Evolutionary conservation across 2,113 vertebrate species (phyloP).

Genomic region (Heptranchias perlo): DNA sequence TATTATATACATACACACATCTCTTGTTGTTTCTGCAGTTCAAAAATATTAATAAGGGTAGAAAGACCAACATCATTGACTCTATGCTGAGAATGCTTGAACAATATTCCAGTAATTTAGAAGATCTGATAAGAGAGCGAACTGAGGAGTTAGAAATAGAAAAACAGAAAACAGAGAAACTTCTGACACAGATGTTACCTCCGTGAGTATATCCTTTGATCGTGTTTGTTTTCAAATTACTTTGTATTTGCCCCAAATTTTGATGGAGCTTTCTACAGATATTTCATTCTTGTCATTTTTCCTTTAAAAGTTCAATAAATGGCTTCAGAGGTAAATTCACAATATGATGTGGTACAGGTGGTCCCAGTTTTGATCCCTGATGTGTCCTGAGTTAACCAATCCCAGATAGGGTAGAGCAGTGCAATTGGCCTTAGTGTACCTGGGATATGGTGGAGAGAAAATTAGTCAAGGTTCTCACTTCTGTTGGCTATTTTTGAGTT

Average conservation of each 20-base stretch:
- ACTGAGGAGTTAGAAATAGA: constrained; percentile 71
- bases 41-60: constrained; percentile 59
- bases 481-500: not conserved
- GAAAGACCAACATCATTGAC: constrained; percentile 58
- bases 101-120: constrained; percentile 70
- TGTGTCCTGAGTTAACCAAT: not conserved
- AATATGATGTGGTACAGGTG: not conserved
- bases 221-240: not conserved
- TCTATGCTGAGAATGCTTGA: constrained; percentile 61
- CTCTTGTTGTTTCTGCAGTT: constrained; percentile 45
- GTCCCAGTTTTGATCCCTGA: not conserved
- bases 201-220: constrained; percentile 50
- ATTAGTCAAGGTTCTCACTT: not conserved
- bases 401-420: not conserved
- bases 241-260: not conserved
- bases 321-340: not conserved
- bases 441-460: not conserved
- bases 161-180: constrained; percentile 71
- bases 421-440: not conserved
- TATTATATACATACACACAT: not conserved
- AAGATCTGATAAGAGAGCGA: constrained; percentile 67
- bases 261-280: not conserved
- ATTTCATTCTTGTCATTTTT: not conserved
- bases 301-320: not conserved
- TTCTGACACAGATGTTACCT: constrained; percentile 69